Evolutionary conservation across 1,140 invertebrate genomes (phyloP).

Genomic region (Araneus ventricosus): DNA sequence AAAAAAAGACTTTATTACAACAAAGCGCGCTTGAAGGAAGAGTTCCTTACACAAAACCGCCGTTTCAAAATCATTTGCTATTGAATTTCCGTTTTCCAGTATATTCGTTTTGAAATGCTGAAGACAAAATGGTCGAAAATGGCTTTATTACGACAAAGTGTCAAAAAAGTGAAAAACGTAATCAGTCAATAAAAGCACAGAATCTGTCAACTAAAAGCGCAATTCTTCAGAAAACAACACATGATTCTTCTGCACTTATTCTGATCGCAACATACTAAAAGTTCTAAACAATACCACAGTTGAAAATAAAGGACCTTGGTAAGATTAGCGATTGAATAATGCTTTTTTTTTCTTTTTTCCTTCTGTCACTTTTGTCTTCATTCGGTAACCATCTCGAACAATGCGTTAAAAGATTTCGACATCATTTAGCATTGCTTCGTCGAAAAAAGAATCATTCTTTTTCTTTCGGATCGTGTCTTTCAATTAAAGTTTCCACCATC

Average conservation of each 20-base stretch:
- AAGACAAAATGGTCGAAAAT: background rate
- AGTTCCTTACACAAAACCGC: too few species aligned
- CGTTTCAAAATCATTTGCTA: too few species aligned
- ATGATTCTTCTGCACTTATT: background rate
- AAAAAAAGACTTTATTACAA: too few species aligned
- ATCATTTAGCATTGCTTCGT: background rate
- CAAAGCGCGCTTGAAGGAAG: too few species aligned
- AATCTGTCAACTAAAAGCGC: background rate
- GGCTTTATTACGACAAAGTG: background rate
- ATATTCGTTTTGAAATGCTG: background rate
- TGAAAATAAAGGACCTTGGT: background rate
- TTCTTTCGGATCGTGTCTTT: slow-evolving; percentile 1
- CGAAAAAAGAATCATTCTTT: background rate
- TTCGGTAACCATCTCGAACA: background rate
- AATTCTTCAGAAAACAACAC: background rate
- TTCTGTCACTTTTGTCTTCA: background rate
- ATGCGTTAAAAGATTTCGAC: background rate
- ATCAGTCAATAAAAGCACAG: background rate
- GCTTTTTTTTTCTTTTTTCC: background rate
- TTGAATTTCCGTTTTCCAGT: background rate
- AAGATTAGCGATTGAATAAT: background rate
- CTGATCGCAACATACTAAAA: background rate
- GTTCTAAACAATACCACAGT: background rate
- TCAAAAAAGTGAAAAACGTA: background rate
- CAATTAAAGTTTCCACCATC: slow-evolving; percentile 15